Evolutionary conservation across 2,888 invertebrate genomes (phyloP).

Genomic region (Drosophila phalerata): DNA sequence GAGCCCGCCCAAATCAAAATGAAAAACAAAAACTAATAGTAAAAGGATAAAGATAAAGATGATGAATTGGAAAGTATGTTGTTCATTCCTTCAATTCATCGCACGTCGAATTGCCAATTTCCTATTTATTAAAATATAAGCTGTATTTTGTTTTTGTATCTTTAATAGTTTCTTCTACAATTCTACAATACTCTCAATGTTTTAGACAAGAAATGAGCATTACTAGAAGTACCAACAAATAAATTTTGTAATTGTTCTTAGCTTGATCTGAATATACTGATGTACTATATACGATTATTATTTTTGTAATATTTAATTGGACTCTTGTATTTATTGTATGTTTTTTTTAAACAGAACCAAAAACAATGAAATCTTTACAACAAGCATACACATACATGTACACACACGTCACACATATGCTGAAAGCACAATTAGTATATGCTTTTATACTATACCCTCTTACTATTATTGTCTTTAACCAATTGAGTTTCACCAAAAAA

Average conservation of each 20-base stretch:
- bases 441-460: conserved; percentile 13
- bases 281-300: conserved; percentile 49
- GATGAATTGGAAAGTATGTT: conserved; percentile 57
- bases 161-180: conserved; percentile 50
- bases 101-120: conserved; percentile 82
- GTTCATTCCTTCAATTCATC: conserved; percentile 74
- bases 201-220: conserved; percentile 66
- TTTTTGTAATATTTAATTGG: conserved; percentile 63
- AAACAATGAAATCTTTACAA: conserved; percentile 50
- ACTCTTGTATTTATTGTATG: conserved; percentile 68
- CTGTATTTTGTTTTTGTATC: conserved; percentile 57
- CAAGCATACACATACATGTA: conserved; percentile 31
- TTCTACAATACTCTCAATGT: conserved; percentile 65
- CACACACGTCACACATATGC: conserved; percentile 37
- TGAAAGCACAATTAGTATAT: conserved; percentile 67
- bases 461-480: conserved; percentile 42
- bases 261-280: conserved; percentile 36
- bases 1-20: conserved; percentile 73
- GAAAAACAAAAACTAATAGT: conserved; percentile 41
- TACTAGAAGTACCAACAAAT: conserved; percentile 62
- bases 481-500: conserved; percentile 72
- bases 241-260: conserved; percentile 43
- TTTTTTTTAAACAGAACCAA: conserved; percentile 61
- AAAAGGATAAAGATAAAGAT: conserved; percentile 19
- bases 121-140: conserved; percentile 59